Conservation (phyloP, 2,113 vertebrate genomes). For the Oncorhynchus gorbuscha region DNA sequence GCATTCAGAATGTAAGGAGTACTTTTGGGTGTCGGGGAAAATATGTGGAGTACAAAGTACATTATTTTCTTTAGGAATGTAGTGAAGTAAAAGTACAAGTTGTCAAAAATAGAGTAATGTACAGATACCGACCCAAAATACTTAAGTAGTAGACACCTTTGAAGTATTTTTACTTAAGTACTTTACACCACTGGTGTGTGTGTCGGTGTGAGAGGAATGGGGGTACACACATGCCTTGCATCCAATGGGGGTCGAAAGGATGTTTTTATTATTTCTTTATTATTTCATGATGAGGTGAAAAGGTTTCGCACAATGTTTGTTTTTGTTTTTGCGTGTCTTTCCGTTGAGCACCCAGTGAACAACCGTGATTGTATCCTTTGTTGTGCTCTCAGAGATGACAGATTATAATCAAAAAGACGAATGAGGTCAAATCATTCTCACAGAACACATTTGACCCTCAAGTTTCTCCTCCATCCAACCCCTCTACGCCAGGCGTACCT, state of each 20-base stretch:
- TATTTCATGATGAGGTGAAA: constrained; percentile 40
- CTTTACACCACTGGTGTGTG: neutral
- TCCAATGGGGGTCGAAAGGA: neutral
- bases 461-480: constrained; percentile 1
- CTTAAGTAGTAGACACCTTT: no score
- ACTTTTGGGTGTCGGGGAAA: no score
- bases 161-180: no score
- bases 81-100: no score
- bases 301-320: constrained; percentile 25
- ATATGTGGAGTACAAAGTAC: no score
- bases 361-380: constrained; percentile 62
- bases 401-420: constrained; percentile 65
- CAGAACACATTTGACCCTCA: constrained; percentile 49
- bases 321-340: constrained; percentile 51
- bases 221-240: neutral
- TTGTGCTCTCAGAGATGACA: constrained; percentile 59
- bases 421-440: constrained; percentile 62
- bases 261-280: constrained; percentile 19
- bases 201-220: neutral
- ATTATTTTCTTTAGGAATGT: no score
- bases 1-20: no score
- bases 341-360: constrained; percentile 48
- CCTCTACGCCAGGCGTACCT: constrained; percentile 31
- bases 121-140: no score
- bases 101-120: no score